These are phyloP conservation scores for Bombus breviceps DNA, from an alignment of 1,140 invertebrate genomes.

Conservation along the genomic window DNA sequence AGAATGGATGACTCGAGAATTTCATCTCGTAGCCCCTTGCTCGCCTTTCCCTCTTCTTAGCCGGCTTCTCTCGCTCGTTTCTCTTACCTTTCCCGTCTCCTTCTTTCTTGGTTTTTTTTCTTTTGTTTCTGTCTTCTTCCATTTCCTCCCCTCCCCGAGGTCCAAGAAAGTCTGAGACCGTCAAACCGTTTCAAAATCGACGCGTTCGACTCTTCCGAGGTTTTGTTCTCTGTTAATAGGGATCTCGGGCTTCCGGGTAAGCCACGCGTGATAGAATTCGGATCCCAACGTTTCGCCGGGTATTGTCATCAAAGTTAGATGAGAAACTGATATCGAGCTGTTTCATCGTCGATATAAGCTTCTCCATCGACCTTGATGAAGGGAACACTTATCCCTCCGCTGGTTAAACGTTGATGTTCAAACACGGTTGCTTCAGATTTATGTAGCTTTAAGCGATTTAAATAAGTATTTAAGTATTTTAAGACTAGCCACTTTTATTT, in stretches of 20 bases:
- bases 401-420: not conserved
- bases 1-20: slow-evolving; percentile 76
- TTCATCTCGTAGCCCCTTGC: slow-evolving; percentile 44
- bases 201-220: slow-evolving; percentile 8
- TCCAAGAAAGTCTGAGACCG: not conserved
- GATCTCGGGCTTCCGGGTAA: not conserved
- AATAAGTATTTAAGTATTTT: too few relatives aligned
- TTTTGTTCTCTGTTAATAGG: slow-evolving; percentile 20
- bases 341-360: slow-evolving; percentile 9
- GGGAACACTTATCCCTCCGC: not conserved
- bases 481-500: too few relatives aligned
- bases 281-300: not conserved
- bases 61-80: not conserved
- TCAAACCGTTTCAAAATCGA: slow-evolving; percentile 34
- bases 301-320: slow-evolving; percentile 28
- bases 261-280: slow-evolving; percentile 17
- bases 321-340: slow-evolving; percentile 10
- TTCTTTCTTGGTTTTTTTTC: slow-evolving; percentile 38
- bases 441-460: not conserved
- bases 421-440: not conserved
- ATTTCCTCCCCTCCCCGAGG: not conserved
- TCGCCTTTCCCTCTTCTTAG: not conserved
- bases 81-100: slow-evolving; percentile 39
- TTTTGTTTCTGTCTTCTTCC: slow-evolving; percentile 23
- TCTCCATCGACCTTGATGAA: not conserved